These are phyloP conservation scores for Sciurus vulgaris DNA, from an alignment of 2,797 vertebrate genomes.

Conservation along the genomic window DNA sequence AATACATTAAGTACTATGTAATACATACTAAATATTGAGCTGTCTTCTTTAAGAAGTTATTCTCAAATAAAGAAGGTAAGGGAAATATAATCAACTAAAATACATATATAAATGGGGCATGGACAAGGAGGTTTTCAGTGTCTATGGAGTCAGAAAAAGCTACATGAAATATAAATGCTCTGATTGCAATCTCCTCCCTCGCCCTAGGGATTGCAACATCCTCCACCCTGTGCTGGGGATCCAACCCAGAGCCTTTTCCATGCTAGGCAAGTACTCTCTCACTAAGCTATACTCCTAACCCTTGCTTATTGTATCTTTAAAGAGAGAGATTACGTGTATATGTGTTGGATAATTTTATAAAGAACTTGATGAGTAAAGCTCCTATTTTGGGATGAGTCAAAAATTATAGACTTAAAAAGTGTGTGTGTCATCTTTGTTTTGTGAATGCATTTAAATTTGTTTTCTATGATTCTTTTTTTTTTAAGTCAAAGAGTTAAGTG, in stretches of 20 bases:
- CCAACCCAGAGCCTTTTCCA: background rate
- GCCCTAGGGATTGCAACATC: no score
- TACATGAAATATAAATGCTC: background rate
- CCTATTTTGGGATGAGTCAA: slow-evolving; percentile 25
- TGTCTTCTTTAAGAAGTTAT: slow-evolving; percentile 19
- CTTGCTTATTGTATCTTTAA: background rate
- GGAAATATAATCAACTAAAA: slow-evolving; percentile 13
- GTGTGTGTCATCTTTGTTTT: background rate
- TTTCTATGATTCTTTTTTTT: background rate
- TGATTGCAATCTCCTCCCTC: background rate
- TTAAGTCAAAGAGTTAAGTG: background rate
- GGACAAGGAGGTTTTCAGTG: background rate
- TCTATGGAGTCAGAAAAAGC: slow-evolving; percentile 7
- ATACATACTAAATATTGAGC: background rate
- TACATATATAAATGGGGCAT: background rate
- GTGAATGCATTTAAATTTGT: slow-evolving; percentile 20
- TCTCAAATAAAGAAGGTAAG: background rate
- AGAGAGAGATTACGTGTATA: background rate
- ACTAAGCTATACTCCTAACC: background rate
- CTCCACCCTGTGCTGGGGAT: background rate
- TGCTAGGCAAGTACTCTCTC: background rate
- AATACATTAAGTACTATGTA: background rate
- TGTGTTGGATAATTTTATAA: slow-evolving; percentile 43
- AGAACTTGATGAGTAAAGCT: background rate
- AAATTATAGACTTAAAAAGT: slow-evolving; percentile 20